Evolutionary conservation across 2,888 invertebrate genomes (phyloP), one percentile per base, ranked within the genome.

Genomic region (Drosophila formosana): DNA sequence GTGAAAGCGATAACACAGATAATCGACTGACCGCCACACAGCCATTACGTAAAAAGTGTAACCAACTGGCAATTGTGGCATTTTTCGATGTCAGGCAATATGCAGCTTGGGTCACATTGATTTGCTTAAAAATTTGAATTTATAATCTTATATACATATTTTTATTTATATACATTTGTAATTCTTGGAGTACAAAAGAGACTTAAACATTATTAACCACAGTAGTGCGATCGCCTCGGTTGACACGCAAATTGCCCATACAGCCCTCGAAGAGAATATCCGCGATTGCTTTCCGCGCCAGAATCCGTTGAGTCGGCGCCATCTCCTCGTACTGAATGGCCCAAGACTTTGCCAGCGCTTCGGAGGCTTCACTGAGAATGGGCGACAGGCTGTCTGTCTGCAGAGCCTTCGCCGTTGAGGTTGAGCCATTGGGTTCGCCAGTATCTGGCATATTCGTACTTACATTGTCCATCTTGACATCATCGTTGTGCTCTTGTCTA

Each of bases 181-280:
- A 47, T 45, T 13, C n/a, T 3, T n/a, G 39, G 28, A 46, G 23
- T 45, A 50, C 34, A 58, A 28, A 13, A 25, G 18, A 37, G 37
- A 2, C 32, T 51, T 56, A 74, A 4, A 34, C 5, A 37, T 56
- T 56, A 66, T 79, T 84, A 1, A 61, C 75, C 7, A 84, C 67
- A 5, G 65, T 57, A 34, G 45, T 63, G 3, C 69, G 65, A 18
- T 84, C 85, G 3, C 70, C 71, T 9, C 88, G 83, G 61, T 84
- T 83, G 9, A 82, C 66, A 5, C 89, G 82, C 60, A 91, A 78
- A 56, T 90, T 87, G 4, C 91, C 91, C 88, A 90, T 85, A 64
- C 91, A 91, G 43, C 90, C 90, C 26, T 91, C 89, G 41, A 91
- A 91, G 0, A 91, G 77, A 43, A 91, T 90, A 62, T 91, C 91